phyloP scores from a whole-genome alignment of 2,888 invertebrate species.

The Hyposoter dolosus region DNA sequence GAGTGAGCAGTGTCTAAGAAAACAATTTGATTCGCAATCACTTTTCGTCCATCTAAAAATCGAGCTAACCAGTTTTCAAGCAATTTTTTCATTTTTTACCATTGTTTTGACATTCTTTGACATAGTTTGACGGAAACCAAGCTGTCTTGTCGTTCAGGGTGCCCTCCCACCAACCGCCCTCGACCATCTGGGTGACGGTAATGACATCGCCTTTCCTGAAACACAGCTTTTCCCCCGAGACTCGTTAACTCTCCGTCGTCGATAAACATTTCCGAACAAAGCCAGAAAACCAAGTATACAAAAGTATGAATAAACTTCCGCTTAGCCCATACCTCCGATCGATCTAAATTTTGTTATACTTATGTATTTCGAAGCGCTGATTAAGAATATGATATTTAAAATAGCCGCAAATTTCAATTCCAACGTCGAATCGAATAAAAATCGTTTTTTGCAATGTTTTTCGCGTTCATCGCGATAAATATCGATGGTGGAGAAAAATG shows the following conservation, averaged over 20 bases:
- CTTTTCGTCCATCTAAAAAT: background rate
- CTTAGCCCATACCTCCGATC: too few species aligned
- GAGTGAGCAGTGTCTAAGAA: slow-evolving; percentile 86
- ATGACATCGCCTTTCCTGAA: slow-evolving; percentile 98
- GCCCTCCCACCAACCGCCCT: slow-evolving; percentile 99
- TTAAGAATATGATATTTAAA: too few species aligned
- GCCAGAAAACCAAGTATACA: too few species aligned
- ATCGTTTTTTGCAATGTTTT: too few species aligned
- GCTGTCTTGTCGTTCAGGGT: slow-evolving; percentile 97
- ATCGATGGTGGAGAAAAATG: too few species aligned
- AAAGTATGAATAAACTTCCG: too few species aligned
- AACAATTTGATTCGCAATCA: background rate
- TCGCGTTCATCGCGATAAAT: too few species aligned
- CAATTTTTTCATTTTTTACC: slow-evolving; percentile 78
- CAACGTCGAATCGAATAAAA: too few species aligned
- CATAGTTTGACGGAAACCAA: slow-evolving; percentile 99
- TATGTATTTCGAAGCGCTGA: too few species aligned
- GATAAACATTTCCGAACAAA: background rate
- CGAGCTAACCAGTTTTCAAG: background rate
- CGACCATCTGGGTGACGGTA: slow-evolving; percentile 97
- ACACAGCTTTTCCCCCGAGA: slow-evolving; percentile 89
- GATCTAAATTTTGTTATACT: too few species aligned
- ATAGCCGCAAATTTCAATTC: too few species aligned
- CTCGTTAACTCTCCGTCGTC: background rate
- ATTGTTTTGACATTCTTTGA: slow-evolving; percentile 93